These are phyloP conservation scores for Dolichopus griseipennis DNA, from an alignment of 2,888 invertebrate genomes.

Conservation along the genomic window DNA sequence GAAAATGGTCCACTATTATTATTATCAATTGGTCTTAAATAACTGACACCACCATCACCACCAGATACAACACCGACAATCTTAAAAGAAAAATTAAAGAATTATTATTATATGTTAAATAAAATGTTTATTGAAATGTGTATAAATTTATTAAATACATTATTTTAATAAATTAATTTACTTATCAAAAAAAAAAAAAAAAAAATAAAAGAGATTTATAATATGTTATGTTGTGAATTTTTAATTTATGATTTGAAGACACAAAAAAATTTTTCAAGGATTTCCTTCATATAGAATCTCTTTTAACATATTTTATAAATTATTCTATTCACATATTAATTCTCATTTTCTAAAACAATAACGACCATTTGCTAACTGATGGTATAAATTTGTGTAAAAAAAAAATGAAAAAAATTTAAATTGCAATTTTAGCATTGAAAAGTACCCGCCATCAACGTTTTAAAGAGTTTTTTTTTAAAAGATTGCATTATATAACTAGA, in stretches of 20 bases:
- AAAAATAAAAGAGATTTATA: neutral
- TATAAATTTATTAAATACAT: neutral
- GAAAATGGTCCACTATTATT: constrained; percentile 23
- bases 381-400: no score
- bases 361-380: neutral
- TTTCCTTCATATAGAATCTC: neutral
- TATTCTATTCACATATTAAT: neutral
- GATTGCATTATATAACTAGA: no score
- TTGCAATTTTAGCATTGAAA: no score
- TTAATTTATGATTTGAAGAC: neutral
- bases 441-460: no score
- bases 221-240: neutral
- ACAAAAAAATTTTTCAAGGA: neutral
- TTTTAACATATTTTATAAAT: neutral
- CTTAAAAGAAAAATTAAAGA: constrained; percentile 31
- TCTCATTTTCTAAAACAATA: neutral
- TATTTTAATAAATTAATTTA: neutral
- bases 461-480: no score
- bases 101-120: neutral
- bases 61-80: constrained; percentile 62
- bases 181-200: no score
- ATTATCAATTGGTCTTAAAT: constrained; percentile 56
- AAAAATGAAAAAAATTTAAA: no score
- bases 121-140: neutral
- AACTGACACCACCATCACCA: constrained; percentile 66